Evolutionary conservation across 2,113 vertebrate genomes (phyloP), one percentile per base, ranked within the genome.

Genomic region (Prolemur simus): DNA sequence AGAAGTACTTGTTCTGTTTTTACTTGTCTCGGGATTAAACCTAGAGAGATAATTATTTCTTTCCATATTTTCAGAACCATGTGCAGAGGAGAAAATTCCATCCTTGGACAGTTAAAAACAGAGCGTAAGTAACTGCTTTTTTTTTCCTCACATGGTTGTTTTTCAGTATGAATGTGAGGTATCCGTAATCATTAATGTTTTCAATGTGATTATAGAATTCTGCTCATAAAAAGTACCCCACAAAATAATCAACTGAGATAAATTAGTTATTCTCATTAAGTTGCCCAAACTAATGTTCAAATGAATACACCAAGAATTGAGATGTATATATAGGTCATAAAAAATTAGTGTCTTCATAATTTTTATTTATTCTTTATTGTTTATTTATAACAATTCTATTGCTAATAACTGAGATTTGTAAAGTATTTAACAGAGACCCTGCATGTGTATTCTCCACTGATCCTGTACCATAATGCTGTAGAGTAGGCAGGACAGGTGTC

Each of bases 71-170:
- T 85, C 98, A 99, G 99, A 98, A 99, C 99, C 66, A 99, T 99
- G 99, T 99, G 99, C 98, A 97, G 99, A 98, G 99, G 99, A 97
- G 99, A 99, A 32, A 98, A 99, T 97, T 99, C 99, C 27, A 99
- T 99, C 98, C 98, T 99, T 96, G 99, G 98, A 34, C 99, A 99
- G 97, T 98, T 99, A 94, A 99, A 98, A 98, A 94, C 76, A 97
- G 99, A 99, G 96, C 99, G 99, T 99, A 98, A 99, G 99, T 99
- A 73, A 64, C 73, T 97, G 32, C 29, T 95, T 97, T 93, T 45
- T 56, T 81, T 95, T 45, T n/a, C 45, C 78, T 82, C 20, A 47
- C 63, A 29, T 58, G 8, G 1, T 56, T 45, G 15, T 89, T 56
- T 83, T 0, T 68, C 17, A 39, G 66, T 6, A 23, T 64, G 12